Evolutionary conservation across 2,888 invertebrate genomes (phyloP).

Genomic region (Napeogenes inachia): DNA sequence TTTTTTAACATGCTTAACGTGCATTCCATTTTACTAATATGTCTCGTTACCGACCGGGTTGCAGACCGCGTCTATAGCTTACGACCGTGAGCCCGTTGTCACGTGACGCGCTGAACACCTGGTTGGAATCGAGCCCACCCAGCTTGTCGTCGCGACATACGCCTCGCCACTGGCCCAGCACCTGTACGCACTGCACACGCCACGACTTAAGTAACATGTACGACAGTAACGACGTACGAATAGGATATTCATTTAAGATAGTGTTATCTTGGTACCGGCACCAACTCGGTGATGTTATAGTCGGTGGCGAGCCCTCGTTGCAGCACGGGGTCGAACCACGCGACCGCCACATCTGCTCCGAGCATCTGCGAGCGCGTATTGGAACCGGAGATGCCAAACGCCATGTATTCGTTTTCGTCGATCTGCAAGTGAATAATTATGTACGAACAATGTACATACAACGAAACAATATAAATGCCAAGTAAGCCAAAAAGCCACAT

Average conservation of each 20-base stretch:
- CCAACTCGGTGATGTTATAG: slow-evolving; percentile 89
- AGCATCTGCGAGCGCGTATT: slow-evolving; percentile 85
- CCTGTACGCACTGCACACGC: slow-evolving; percentile 84
- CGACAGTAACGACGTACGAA: background rate
- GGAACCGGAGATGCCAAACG: slow-evolving; percentile 91
- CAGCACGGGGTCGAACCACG: slow-evolving; percentile 80
- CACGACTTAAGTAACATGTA: background rate
- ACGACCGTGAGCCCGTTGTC: slow-evolving; percentile 87
- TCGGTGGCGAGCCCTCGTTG: slow-evolving; percentile 85
- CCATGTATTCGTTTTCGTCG: slow-evolving; percentile 87
- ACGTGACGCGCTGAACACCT: slow-evolving; percentile 84
- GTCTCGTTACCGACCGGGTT: slow-evolving; percentile 76
- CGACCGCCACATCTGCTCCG: slow-evolving; percentile 89
- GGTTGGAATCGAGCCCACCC: slow-evolving; percentile 89
- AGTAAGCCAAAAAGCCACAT: background rate
- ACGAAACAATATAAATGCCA: no score
- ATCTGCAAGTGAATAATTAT: slow-evolving; percentile 47
- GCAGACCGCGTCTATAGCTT: slow-evolving; percentile 86
- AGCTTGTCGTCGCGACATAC: slow-evolving; percentile 91
- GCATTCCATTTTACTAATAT: no score
- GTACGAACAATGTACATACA: background rate
- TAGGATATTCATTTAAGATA: no score
- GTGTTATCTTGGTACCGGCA: slow-evolving; percentile 79
- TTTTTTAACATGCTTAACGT: no score
- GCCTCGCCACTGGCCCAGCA: slow-evolving; percentile 89